These are phyloP conservation scores for Peromyscus californicus DNA, from an alignment of 2,113 vertebrate genomes.

Conservation along the genomic window DNA sequence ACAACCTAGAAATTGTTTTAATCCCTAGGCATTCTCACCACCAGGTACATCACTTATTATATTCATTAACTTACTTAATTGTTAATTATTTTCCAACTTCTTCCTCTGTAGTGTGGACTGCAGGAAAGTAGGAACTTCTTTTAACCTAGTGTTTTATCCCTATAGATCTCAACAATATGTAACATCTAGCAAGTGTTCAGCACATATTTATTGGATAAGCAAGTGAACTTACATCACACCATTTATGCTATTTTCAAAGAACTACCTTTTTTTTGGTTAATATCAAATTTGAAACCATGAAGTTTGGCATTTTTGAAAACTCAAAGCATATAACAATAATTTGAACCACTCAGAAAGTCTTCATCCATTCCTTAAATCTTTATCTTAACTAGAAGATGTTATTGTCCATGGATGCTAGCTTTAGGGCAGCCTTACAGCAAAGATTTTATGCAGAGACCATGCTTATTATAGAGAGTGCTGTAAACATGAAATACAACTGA, in stretches of 20 bases:
- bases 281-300: slow-evolving; percentile 2
- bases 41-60: neutral
- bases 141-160: neutral
- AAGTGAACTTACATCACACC: neutral
- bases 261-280: neutral
- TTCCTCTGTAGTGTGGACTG: neutral
- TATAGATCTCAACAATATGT: neutral
- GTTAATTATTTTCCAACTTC: slow-evolving; percentile 39
- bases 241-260: slow-evolving; percentile 44
- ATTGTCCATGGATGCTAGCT: neutral
- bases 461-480: slow-evolving; percentile 30
- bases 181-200: neutral
- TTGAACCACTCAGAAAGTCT: slow-evolving; percentile 40
- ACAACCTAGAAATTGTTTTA: neutral
- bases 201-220: slow-evolving; percentile 39
- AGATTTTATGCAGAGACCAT: neutral
- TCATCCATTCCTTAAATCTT: neutral
- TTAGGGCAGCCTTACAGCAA: neutral
- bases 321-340: neutral
- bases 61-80: slow-evolving; percentile 40
- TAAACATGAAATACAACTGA: slow-evolving; percentile 10
- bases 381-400: slow-evolving; percentile 6
- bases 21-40: neutral
- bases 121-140: neutral
- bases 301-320: slow-evolving; percentile 49